These are phyloP conservation scores for Druon quercuslanigerum DNA, from an alignment of 1,140 invertebrate genomes.

Conservation along the genomic window DNA sequence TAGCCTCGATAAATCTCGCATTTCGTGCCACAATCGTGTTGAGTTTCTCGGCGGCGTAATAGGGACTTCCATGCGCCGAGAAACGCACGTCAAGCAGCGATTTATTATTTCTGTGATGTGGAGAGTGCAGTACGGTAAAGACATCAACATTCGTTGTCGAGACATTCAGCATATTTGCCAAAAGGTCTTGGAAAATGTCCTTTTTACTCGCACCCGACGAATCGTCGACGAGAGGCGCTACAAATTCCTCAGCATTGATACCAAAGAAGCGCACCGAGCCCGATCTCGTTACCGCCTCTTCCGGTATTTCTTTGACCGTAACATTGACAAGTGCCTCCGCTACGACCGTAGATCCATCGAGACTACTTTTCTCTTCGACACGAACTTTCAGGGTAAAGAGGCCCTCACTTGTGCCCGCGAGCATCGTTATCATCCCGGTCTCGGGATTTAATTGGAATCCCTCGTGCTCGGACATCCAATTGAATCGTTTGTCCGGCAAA, in stretches of 20 bases:
- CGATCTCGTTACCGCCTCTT: constrained; percentile 92
- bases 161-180: constrained; percentile 86
- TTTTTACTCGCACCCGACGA: constrained; percentile 81
- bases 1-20: constrained; percentile 81
- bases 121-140: constrained; percentile 89
- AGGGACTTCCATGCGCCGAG: constrained; percentile 93
- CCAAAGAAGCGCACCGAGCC: constrained; percentile 91
- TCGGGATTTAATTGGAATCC: constrained; percentile 82
- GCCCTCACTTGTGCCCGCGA: constrained; percentile 81
- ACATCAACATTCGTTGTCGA: constrained; percentile 91
- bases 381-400: constrained; percentile 83
- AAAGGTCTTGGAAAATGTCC: constrained; percentile 78
- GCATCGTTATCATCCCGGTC: constrained; percentile 91
- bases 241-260: constrained; percentile 89
- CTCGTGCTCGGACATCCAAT: constrained; percentile 78
- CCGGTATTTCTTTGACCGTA: constrained; percentile 88
- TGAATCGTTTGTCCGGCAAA: constrained; percentile 89
- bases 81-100: constrained; percentile 88
- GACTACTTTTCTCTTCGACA: constrained; percentile 79
- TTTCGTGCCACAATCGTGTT: constrained; percentile 85
- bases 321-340: constrained; percentile 86
- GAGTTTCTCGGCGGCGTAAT: constrained; percentile 89
- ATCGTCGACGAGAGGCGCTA: constrained; percentile 81
- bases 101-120: constrained; percentile 79
- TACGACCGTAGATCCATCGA: neutral